A percentile compares a stretch with the other conserved stretches of the same genome.
Conservation (phyloP, 2,888 invertebrate species). For the Zootermopsis nevadensis region DNA sequence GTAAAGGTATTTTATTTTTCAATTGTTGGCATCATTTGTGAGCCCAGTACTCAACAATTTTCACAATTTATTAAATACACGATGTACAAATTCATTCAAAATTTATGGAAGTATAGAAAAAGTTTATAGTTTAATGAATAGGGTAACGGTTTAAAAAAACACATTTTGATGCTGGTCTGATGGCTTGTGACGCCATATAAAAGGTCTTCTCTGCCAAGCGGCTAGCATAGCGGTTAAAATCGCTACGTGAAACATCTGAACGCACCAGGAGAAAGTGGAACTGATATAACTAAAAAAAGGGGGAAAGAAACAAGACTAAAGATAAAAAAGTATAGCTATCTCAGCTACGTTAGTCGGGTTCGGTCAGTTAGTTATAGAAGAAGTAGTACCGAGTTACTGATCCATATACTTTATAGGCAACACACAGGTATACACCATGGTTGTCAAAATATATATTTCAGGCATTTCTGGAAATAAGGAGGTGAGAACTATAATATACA, state of each 20-base stretch:
- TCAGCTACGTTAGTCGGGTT: conserved; percentile 28
- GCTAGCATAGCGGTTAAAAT: neutral
- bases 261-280: conserved; percentile 34
- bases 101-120: too few relatives aligned
- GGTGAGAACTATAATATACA: conserved; percentile 68
- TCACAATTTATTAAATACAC: too few relatives aligned
- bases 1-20: neutral
- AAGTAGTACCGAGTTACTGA: neutral
- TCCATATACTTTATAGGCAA: neutral
- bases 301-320: neutral
- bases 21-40: neutral
- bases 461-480: conserved; percentile 95
- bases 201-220: neutral
- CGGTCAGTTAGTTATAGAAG: neutral
- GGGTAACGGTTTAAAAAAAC: too few relatives aligned
- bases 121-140: too few relatives aligned
- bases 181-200: neutral
- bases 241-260: neutral
- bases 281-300: neutral
- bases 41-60: neutral
- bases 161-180: too few relatives aligned
- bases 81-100: too few relatives aligned
- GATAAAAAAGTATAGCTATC: neutral
- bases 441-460: conserved; percentile 90
- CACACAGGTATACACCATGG: conserved; percentile 71